phyloP scores from a whole-genome alignment of 2,113 vertebrate genomes.

The Xyliphius kryptos region DNA sequence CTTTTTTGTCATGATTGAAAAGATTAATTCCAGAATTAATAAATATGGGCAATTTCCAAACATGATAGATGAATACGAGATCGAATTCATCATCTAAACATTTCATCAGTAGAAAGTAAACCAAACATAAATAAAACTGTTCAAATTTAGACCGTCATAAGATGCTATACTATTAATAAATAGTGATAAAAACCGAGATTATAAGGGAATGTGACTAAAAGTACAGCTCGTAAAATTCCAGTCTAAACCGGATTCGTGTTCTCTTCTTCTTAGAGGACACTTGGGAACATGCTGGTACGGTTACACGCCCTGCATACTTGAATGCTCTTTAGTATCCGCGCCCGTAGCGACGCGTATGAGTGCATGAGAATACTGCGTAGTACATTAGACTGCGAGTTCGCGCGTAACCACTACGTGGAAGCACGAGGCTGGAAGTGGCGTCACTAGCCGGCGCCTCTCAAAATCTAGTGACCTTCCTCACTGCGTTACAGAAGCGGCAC shows the following conservation, averaged over 20 bases:
- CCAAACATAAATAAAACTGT: too few relatives aligned
- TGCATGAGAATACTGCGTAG: background rate
- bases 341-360: too few relatives aligned
- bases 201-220: background rate
- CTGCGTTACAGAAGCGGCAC: constrained; percentile 1
- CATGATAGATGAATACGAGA: too few relatives aligned
- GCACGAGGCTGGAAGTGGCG: constrained; percentile 25
- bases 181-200: too few relatives aligned
- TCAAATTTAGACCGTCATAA: too few relatives aligned
- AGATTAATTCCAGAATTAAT: background rate
- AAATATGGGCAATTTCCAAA: background rate
- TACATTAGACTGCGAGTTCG: background rate
- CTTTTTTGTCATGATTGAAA: too few relatives aligned
- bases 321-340: background rate
- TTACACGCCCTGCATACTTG: background rate
- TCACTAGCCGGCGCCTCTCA: constrained; percentile 25
- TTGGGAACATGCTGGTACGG: background rate
- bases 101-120: too few relatives aligned
- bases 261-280: constrained; percentile 1
- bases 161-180: too few relatives aligned
- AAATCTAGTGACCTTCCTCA: constrained; percentile 40
- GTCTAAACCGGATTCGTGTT: background rate
- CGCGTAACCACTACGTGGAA: background rate
- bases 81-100: too few relatives aligned
- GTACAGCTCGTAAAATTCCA: background rate